A percentile compares a stretch with the other conserved stretches of the same genome.
phyloP scores from a whole-genome alignment of 1,140 invertebrate species.

The Drosophila arawakana region DNA sequence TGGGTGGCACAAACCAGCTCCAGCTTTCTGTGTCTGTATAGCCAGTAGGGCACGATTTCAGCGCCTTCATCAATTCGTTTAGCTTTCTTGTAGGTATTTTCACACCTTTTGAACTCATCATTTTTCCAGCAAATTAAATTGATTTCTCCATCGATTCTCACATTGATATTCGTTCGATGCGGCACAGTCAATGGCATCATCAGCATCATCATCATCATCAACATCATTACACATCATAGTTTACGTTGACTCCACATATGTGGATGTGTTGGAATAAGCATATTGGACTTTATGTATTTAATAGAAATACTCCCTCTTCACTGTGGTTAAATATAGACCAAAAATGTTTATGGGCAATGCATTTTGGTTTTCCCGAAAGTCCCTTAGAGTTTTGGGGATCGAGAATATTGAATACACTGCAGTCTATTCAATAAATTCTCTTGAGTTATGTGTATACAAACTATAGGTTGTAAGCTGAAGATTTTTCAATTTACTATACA shows the following conservation, averaged over 20 bases:
- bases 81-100: constrained; percentile 75
- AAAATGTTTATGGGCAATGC: constrained; percentile 36
- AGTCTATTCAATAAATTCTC: constrained; percentile 21
- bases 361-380: constrained; percentile 13
- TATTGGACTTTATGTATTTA: constrained; percentile 57
- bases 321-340: constrained; percentile 58
- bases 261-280: not conserved
- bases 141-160: constrained; percentile 46
- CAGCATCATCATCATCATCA: constrained; percentile 45
- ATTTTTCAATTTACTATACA: constrained; percentile 5
- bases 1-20: constrained; percentile 52
- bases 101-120: constrained; percentile 63
- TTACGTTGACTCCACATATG: not conserved
- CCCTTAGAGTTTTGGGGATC: constrained; percentile 2
- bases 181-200: constrained; percentile 38
- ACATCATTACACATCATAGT: constrained; percentile 56
- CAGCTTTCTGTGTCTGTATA: constrained; percentile 8
- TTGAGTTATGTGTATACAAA: constrained; percentile 25
- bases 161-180: not conserved
- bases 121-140: constrained; percentile 46
- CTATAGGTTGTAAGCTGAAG: not conserved
- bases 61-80: constrained; percentile 56
- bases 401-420: not conserved
- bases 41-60: constrained; percentile 35
- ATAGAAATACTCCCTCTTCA: constrained; percentile 38